Conservation (phyloP, 2,888 invertebrate species). For the Dynastes tityus region DNA sequence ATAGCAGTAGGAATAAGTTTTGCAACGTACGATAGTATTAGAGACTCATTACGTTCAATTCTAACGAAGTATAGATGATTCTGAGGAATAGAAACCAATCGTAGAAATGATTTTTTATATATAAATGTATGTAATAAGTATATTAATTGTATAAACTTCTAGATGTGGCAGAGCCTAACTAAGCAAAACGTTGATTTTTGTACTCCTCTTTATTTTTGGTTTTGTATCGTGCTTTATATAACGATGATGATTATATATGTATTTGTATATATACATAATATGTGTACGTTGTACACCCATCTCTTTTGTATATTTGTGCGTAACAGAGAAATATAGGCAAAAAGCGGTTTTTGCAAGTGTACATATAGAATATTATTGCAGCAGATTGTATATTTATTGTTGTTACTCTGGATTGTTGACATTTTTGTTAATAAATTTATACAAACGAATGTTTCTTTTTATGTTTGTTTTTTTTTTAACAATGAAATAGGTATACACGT, state of each 20-base stretch:
- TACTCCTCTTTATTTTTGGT: not conserved
- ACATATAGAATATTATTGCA: not conserved
- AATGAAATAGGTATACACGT: too few species aligned
- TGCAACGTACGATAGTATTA: conserved; percentile 91
- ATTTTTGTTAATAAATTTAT: conserved; percentile 56
- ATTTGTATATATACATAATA: not conserved
- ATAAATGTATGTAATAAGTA: not conserved
- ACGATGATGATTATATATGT: not conserved
- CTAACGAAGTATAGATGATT: conserved; percentile 55
- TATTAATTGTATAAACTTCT: not conserved
- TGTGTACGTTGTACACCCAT: not conserved
- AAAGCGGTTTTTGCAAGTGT: too few species aligned
- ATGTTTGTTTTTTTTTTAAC: not conserved
- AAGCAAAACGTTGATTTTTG: not conserved
- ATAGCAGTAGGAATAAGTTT: conserved; percentile 96
- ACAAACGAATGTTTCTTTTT: conserved; percentile 3
- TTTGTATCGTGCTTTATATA: not conserved
- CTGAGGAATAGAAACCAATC: not conserved
- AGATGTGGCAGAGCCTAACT: too few species aligned
- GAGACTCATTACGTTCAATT: conserved; percentile 73
- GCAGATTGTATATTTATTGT: conserved; percentile 50
- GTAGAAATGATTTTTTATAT: too few species aligned
- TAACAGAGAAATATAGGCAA: too few species aligned
- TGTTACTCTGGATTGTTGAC: conserved; percentile 57
- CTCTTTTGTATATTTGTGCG: conserved; percentile 5